phyloP scores from a whole-genome alignment of 2,888 invertebrate genomes.

The Pammene aurita region DNA sequence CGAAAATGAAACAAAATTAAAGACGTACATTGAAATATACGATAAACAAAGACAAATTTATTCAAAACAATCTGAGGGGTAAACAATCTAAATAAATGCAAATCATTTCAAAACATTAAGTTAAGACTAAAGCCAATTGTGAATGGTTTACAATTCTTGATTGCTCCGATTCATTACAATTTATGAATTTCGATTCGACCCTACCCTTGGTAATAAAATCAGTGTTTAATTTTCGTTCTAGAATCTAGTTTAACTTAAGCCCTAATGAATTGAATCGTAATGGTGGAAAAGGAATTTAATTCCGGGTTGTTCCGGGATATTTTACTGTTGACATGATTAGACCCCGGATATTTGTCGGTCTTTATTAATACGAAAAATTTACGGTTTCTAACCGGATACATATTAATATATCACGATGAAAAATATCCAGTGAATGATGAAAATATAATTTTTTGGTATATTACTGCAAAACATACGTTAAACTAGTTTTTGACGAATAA shows the following conservation, averaged over 20 bases:
- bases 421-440: too few species aligned
- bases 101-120: slow-evolving; percentile 21
- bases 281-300: slow-evolving; percentile 5
- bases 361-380: too few species aligned
- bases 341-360: too few species aligned
- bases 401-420: too few species aligned
- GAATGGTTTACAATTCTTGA: slow-evolving; percentile 21
- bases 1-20: background rate
- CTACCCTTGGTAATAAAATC: slow-evolving; percentile 31
- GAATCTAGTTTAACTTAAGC: slow-evolving; percentile 2
- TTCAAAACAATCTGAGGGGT: slow-evolving; percentile 5
- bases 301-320: background rate
- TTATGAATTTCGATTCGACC: slow-evolving; percentile 23
- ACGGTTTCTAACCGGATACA: too few species aligned
- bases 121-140: slow-evolving; percentile 17
- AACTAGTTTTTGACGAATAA: too few species aligned
- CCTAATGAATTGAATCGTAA: slow-evolving; percentile 16
- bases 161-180: slow-evolving; percentile 35
- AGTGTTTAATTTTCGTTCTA: slow-evolving; percentile 8
- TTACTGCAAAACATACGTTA: too few species aligned
- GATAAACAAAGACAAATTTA: slow-evolving; percentile 9
- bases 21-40: background rate
- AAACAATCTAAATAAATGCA: slow-evolving; percentile 13
- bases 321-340: slow-evolving; percentile 14
- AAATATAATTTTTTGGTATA: too few species aligned